Evolutionary conservation across 2,888 invertebrate species (phyloP), one percentile per base, ranked within the genome.

Genomic region (Doris montereyensis): DNA sequence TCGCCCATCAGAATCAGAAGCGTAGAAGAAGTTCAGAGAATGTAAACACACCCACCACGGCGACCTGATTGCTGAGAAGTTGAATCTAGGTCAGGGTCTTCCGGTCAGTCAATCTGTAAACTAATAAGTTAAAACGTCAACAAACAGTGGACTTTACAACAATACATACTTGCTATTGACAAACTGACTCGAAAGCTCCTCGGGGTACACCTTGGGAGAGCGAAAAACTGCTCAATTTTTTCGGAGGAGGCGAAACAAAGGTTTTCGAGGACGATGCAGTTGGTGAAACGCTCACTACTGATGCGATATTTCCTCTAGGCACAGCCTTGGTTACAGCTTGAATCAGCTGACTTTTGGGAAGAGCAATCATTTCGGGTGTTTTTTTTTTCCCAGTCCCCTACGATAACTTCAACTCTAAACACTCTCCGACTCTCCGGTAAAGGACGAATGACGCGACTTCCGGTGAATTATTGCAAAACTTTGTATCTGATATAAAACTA

Each of bases 271-370:
- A 35, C 77, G 83, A 81, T 35, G 81, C 78, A 30, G 83, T 57
- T 41, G 83, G 70, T 34, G 83, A 81, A 21, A 84, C 82, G 60
- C 83, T 76, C n/a, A 83, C 52, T 28, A 86, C 86, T 34, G 82
- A 82, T 26, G 84, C 34, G 4, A 82, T 73, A 28, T 81, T 81
- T 41, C 65, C 67, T 30, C 76, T 83, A 8, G 88, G 85, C 26
- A 87, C 84, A 57, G 86, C 80, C 74, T 87, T 86, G 32, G 84
- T 81, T 26, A 85, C 84, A 30, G 88, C 88, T 52, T 85, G 80
- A 26, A 81, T 24, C 70, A 86, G 78, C 57, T 83, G 81, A n/a
- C 83, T 77, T 82, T 84, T 87, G 3, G 85, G 85, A 32, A 85
- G 58, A 32, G 84, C 81, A 73, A 85, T 84, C 86, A 86, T 86